Evolutionary conservation across 2,113 vertebrate genomes (phyloP), one percentile per base, ranked within the genome.

Genomic region (Limnothrissa miodon): DNA sequence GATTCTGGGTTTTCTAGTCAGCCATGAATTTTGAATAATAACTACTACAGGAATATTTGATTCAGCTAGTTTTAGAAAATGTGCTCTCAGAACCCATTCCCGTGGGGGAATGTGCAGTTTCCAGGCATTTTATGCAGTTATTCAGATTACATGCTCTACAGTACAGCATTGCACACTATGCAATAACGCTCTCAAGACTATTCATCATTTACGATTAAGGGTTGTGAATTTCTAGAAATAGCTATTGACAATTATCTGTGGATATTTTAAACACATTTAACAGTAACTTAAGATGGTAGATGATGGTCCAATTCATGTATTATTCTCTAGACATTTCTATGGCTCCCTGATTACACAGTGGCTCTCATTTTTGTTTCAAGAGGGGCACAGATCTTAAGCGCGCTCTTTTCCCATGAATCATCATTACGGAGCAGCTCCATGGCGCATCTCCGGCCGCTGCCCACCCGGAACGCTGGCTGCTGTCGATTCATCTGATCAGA

Each of bases 401-500:
- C 7, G n/a, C 59, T 29, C 81, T 53, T 39, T 25, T 51, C 6
- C 13, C 45, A 78, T 80, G 42, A 39, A 86, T 78, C 83, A 86
- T 84, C 80, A 84, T 86, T 86, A 86, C 25, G n/a, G 59, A 29
- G 3, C 78, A 80, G 51, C 13, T 48, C 48, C 48, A 56, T 84
- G 74, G 74, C 8, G 39, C 78, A 29, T 82, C 80, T 86, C 80
- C 80, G 56, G 82, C 56, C 59, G 62, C 29, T 23, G 78, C 21
- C 82, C 80, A 87, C 59, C 78, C 56, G 83, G 56, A 86, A 84
- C 78, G 74, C 80, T 11, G 66, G 80, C 56, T 42, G 39, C 29
- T 45, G 39, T 44, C 83, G 79, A 44, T 56, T 86, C 59, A 80
- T 48, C 59, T 78, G 84, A 87, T 87, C 59, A 44, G 42, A 87